Evolutionary conservation across 2,888 invertebrate species (phyloP), one percentile per base, ranked within the genome.

Genomic region (Andrena flavipes): DNA sequence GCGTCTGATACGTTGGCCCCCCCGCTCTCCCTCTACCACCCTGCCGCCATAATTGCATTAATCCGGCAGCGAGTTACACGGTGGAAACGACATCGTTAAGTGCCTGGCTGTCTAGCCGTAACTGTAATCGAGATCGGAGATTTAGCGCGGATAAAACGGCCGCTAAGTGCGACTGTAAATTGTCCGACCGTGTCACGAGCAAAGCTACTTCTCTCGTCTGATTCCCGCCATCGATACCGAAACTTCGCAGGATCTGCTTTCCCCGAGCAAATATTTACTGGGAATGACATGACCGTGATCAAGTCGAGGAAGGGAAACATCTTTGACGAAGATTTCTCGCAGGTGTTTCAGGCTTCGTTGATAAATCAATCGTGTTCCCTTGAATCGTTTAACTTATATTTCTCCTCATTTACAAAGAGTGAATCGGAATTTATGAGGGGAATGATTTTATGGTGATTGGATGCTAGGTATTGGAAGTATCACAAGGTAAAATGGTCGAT

Each of bases 31-130:
- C 82, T 30, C 83, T 75, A 68, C 82, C 82, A 20, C 83, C 65
- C 73, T 64, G 42, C 42, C 42, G 42, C 87, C 84, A 84, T 90
- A 89, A 91, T 90, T 88, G 86, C 84, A 88, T 89, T 89, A 90
- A 90, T 89, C 87, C 84, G 33, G 69, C 75, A 84, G 83, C 76
- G 84, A 64, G 75, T 87, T 79, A 78, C 76, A 59, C 62, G 42
- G 30, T 72, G 82, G 68, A 62, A 85, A 89, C 84, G 85, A 85
- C 84, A 80, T 84, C 88, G 85, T 90, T 84, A 89, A 88, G 74
- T 72, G 48, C 69, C 70, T 23, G 54, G 13, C 10, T 73, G 35
- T 79, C 76, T 65, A 68, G 54, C 56, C 68, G 80, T 69, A 68
- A 73, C 85, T 51, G 59, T 63, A 51, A 65, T 63, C 67, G 71